phyloP scores from a whole-genome alignment of 2,113 vertebrate species.

The Plecturocebus donacophilus region DNA sequence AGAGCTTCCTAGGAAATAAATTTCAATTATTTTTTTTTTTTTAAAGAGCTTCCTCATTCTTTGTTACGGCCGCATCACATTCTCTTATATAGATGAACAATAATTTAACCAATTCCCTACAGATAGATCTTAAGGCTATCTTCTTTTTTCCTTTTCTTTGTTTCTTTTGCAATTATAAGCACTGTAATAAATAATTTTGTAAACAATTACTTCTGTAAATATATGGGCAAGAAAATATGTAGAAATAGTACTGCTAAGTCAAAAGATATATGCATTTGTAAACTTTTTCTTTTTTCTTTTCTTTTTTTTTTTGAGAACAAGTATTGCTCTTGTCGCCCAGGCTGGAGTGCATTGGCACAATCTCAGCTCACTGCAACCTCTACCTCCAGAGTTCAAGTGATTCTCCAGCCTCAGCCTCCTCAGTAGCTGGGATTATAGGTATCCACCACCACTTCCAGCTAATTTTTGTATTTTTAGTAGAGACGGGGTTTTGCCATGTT shows the following conservation, averaged over 20 bases:
- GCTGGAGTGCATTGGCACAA: too few species aligned
- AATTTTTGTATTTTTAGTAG: too few species aligned
- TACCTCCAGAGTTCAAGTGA: too few species aligned
- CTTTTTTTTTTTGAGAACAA: too few species aligned
- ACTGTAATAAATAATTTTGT: not conserved
- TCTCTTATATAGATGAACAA: not conserved
- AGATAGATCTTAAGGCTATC: not conserved
- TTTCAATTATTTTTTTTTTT: too few species aligned
- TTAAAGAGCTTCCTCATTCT: not conserved
- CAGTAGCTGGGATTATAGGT: too few species aligned
- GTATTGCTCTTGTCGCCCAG: too few species aligned
- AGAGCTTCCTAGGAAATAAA: not conserved
- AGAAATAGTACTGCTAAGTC: not conserved
- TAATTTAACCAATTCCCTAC: not conserved
- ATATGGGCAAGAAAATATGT: not conserved
- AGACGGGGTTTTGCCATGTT: too few species aligned
- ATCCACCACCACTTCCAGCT: too few species aligned
- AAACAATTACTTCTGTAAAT: not conserved
- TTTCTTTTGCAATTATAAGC: not conserved
- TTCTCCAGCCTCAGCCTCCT: too few species aligned
- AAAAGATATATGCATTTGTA: not conserved
- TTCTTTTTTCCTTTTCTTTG: not conserved
- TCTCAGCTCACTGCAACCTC: too few species aligned
- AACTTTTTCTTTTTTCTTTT: not conserved
- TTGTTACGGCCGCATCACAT: not conserved